Conservation (phyloP, 2,113 vertebrate genomes). For the Gnathonemus longibarbis region DNA sequence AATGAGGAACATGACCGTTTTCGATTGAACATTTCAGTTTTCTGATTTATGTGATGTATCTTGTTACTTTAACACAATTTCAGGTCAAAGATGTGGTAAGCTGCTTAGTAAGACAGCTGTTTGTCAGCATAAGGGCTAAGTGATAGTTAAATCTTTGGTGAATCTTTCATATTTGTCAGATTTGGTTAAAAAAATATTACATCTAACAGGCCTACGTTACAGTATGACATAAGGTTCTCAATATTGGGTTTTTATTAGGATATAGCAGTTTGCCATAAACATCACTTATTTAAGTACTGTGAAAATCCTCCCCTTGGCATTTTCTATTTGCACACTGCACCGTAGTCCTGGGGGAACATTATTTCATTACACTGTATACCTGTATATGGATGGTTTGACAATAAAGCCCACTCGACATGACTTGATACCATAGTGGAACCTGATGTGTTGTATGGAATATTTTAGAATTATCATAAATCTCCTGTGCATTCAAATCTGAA, state of each 20-base stretch:
- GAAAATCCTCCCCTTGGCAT: not conserved
- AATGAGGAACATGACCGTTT: not conserved
- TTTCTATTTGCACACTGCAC: not conserved
- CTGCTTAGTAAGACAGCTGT: not conserved
- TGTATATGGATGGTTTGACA: not conserved
- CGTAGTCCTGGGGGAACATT: not conserved
- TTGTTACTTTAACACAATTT: not conserved
- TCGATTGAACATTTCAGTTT: not conserved
- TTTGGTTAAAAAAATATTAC: not conserved
- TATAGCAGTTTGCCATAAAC: not conserved
- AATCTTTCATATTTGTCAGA: not conserved
- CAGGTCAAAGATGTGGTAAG: not conserved
- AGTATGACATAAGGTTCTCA: not conserved
- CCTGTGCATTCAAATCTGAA: not conserved
- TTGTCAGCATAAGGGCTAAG: not conserved
- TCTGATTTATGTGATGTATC: not conserved
- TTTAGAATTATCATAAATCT: not conserved
- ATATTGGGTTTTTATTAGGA: not conserved
- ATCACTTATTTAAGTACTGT: not conserved
- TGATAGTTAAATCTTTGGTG: not conserved
- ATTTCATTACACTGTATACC: not conserved
- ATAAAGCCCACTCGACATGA: not conserved
- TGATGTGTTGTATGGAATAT: not conserved
- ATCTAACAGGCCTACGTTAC: not conserved
- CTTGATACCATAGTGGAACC: not conserved